Conservation (phyloP, 1,140 invertebrate species). For the Plectus sambesii region DNA sequence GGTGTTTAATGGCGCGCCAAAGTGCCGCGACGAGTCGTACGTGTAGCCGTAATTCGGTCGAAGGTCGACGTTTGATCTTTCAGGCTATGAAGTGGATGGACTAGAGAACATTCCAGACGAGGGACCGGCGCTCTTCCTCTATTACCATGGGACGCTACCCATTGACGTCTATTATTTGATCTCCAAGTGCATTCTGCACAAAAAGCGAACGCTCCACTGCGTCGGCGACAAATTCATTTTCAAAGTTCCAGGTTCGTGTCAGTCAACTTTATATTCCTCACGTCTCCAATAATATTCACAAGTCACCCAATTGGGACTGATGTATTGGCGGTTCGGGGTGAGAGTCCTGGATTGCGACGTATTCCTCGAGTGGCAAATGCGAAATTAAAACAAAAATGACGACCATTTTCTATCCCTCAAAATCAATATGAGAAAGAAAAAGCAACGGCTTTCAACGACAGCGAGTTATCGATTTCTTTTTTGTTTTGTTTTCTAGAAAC, state of each 20-base stretch:
- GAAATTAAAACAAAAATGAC: too few species aligned
- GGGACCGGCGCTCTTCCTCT: constrained; percentile 76
- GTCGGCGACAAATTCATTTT: constrained; percentile 91
- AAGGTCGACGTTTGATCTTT: constrained; percentile 4
- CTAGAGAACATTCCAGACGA: constrained; percentile 78
- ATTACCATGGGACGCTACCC: constrained; percentile 93
- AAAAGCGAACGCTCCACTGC: constrained; percentile 69
- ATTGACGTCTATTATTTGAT: constrained; percentile 93
- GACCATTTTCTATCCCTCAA: too few species aligned
- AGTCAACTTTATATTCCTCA: constrained; percentile 7
- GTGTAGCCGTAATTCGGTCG: background rate
- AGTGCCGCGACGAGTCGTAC: background rate
- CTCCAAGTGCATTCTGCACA: constrained; percentile 66
- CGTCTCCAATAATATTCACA: background rate
- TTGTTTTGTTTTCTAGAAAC: too few species aligned
- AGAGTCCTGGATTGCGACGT: too few species aligned
- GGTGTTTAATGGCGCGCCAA: background rate
- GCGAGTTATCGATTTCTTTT: too few species aligned
- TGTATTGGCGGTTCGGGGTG: too few species aligned
- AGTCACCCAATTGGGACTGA: constrained; percentile 8
- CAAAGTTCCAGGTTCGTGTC: constrained; percentile 68
- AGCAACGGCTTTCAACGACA: too few species aligned
- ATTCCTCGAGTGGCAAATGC: too few species aligned
- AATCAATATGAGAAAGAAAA: too few species aligned
- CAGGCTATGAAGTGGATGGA: constrained; percentile 82